These are phyloP conservation scores for Drosophila pseudotakahashii DNA, from an alignment of 2,888 invertebrate genomes.

Conservation along the genomic window DNA sequence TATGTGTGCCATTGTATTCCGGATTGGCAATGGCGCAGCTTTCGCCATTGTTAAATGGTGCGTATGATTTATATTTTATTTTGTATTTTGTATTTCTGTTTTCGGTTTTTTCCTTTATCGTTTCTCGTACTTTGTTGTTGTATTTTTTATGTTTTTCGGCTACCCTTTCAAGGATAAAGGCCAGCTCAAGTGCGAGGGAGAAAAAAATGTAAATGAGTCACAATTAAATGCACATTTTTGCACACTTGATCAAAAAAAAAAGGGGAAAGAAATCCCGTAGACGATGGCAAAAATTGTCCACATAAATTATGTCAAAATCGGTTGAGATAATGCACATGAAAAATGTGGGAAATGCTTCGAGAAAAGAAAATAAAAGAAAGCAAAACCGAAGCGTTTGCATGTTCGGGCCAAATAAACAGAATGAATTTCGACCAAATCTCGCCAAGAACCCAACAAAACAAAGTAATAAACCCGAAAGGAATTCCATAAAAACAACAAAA, in stretches of 20 bases:
- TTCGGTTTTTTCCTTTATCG: constrained; percentile 48
- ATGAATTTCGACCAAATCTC: constrained; percentile 58
- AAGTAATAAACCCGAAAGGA: constrained; percentile 75
- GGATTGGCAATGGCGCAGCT: constrained; percentile 53
- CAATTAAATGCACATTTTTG: constrained; percentile 52
- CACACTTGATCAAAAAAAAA: constrained; percentile 29
- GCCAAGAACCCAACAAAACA: constrained; percentile 27
- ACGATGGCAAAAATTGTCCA: constrained; percentile 31
- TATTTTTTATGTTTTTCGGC: constrained; percentile 20
- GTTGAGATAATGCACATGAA: constrained; percentile 71
- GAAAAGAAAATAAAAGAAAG: constrained; percentile 1
- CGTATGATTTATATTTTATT: constrained; percentile 78
- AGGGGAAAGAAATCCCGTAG: constrained; percentile 1
- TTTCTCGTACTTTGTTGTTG: constrained; percentile 44
- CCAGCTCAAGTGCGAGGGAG: not conserved
- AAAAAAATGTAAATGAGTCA: constrained; percentile 49
- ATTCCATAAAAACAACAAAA: constrained; percentile 66
- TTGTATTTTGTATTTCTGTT: constrained; percentile 48
- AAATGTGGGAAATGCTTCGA: constrained; percentile 64
- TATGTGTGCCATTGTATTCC: constrained; percentile 71
- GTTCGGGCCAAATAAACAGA: constrained; percentile 71
- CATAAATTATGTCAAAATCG: constrained; percentile 61
- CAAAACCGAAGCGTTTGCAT: constrained; percentile 61
- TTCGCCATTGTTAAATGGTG: constrained; percentile 78
- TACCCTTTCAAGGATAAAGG: constrained; percentile 14